These are phyloP conservation scores for Atta texana DNA, from an alignment of 1,140 invertebrate genomes.

Conservation along the genomic window DNA sequence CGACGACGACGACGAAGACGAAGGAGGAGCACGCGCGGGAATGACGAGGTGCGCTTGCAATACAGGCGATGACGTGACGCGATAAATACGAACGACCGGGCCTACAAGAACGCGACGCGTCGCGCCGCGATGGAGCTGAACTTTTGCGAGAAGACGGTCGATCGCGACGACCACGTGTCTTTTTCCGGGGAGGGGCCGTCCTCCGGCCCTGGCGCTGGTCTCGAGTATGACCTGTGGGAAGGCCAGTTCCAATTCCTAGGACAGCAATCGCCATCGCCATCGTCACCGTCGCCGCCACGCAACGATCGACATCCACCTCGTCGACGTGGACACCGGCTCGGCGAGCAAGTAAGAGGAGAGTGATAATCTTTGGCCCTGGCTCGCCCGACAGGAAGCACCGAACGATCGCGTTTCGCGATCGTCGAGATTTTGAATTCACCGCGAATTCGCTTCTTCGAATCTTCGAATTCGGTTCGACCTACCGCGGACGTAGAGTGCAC, in stretches of 20 bases:
- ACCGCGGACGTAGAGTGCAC: too few relatives aligned
- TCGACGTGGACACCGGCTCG: slow-evolving; percentile 69
- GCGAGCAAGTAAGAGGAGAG: slow-evolving; percentile 79
- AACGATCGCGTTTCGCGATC: not conserved
- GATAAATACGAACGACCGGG: slow-evolving; percentile 63
- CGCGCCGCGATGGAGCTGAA: slow-evolving; percentile 58
- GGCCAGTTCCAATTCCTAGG: slow-evolving; percentile 94
- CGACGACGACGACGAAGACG: slow-evolving; percentile 42
- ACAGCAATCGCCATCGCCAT: slow-evolving; percentile 53
- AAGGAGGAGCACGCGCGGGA: slow-evolving; percentile 42
- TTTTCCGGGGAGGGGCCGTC: slow-evolving; percentile 69
- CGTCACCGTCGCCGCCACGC: not conserved
- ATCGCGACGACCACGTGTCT: slow-evolving; percentile 64
- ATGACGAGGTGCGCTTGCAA: slow-evolving; percentile 67
- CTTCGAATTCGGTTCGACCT: not conserved
- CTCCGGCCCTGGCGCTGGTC: slow-evolving; percentile 77
- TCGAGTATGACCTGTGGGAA: slow-evolving; percentile 95
- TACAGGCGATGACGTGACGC: slow-evolving; percentile 72
- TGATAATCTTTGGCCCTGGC: not conserved
- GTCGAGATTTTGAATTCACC: not conserved
- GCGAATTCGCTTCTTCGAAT: not conserved
- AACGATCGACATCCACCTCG: slow-evolving; percentile 54
- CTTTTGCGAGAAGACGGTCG: slow-evolving; percentile 53
- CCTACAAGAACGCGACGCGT: slow-evolving; percentile 43
- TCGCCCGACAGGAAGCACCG: not conserved